These are phyloP conservation scores for Pandion haliaetus DNA, from an alignment of 2,113 vertebrate species.

Conservation along the genomic window DNA sequence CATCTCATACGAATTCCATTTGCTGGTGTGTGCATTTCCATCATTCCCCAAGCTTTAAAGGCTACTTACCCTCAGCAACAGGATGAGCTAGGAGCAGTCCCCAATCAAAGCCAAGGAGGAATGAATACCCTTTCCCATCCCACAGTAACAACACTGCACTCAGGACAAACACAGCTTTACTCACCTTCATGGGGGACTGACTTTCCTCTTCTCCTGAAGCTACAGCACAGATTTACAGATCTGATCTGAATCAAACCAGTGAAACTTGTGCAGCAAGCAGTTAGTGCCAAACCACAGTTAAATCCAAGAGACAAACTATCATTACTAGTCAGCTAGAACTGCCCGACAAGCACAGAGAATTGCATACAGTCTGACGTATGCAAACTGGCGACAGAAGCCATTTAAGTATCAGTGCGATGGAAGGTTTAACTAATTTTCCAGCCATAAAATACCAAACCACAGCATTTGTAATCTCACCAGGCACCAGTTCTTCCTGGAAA, in stretches of 20 bases:
- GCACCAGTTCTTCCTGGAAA: not conserved
- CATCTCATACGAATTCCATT: fast-evolving
- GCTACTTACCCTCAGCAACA: not conserved
- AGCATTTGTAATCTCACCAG: not conserved
- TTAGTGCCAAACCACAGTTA: not conserved
- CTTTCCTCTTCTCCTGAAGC: not conserved
- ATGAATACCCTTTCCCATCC: fast-evolving
- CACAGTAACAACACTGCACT: fast-evolving
- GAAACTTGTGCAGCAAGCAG: not conserved
- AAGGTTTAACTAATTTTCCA: constrained; percentile 20
- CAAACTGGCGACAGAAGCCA: not conserved
- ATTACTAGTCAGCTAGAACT: not conserved
- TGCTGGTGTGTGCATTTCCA: not conserved
- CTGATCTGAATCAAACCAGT: not conserved
- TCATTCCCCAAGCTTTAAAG: not conserved
- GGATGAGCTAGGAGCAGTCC: not conserved
- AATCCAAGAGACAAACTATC: not conserved
- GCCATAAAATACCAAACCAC: not conserved
- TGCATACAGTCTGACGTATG: not conserved
- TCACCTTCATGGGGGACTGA: not conserved
- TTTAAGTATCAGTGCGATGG: not conserved
- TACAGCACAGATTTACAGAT: not conserved
- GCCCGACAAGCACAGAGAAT: not conserved
- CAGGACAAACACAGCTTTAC: not conserved
- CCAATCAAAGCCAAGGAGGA: not conserved